A percentile compares a stretch with the other conserved stretches of the same genome.
These are phyloP conservation scores for Pao palembangensis DNA, from an alignment of 2,113 vertebrate genomes.

Conservation along the genomic window DNA sequence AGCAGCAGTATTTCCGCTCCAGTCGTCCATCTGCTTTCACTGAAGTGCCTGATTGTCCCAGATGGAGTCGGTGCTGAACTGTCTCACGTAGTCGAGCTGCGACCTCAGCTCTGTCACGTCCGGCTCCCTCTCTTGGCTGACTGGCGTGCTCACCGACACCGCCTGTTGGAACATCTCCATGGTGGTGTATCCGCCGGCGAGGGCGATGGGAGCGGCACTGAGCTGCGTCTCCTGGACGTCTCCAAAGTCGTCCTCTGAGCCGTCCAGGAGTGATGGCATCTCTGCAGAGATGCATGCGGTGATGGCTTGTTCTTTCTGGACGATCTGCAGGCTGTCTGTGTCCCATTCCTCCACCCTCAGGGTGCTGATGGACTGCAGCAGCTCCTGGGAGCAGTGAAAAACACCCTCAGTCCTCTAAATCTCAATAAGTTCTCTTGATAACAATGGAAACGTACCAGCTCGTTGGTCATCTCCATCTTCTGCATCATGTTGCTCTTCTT, in stretches of 20 bases:
- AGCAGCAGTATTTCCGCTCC: not conserved
- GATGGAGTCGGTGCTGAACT: constrained; percentile 29
- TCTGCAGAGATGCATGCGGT: not conserved
- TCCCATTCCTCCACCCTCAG: constrained; percentile 57
- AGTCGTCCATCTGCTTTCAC: not conserved
- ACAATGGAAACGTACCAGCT: constrained; percentile 40
- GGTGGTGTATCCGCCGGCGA: constrained; percentile 75
- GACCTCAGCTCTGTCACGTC: constrained; percentile 1
- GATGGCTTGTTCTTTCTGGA: constrained; percentile 41
- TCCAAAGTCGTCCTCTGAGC: not conserved
- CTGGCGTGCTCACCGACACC: not conserved
- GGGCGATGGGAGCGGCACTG: constrained; percentile 12
- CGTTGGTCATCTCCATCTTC: constrained; percentile 59
- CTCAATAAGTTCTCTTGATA: too few relatives aligned
- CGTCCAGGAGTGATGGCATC: not conserved
- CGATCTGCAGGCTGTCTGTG: constrained; percentile 62
- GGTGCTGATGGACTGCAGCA: constrained; percentile 36
- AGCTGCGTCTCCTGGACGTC: constrained; percentile 3
- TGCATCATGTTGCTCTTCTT: constrained; percentile 75
- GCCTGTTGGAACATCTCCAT: constrained; percentile 73
- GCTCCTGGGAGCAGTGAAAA: constrained; percentile 47
- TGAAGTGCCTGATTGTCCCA: not conserved
- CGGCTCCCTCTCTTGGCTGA: not conserved
- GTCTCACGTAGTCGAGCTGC: constrained; percentile 44
- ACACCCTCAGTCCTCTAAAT: not conserved